A percentile compares a stretch with the other conserved stretches of the same genome.
Conservation (phyloP, 2,797 vertebrate species). For the Chaenodraco wilsoni region DNA sequence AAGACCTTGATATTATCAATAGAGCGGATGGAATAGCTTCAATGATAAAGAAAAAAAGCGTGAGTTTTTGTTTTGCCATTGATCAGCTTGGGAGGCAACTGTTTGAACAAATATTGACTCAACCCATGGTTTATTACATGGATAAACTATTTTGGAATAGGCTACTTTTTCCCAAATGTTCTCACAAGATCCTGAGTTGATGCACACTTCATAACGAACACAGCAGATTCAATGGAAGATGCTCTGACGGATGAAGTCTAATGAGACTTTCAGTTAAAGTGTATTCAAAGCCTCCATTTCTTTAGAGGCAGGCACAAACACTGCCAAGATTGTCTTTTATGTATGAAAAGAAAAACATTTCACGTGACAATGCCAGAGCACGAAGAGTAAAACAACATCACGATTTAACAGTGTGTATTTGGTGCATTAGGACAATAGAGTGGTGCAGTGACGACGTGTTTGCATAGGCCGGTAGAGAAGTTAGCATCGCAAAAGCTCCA, state of each 20-base stretch:
- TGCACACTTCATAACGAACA: conserved; percentile 13
- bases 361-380: not conserved
- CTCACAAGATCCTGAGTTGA: conserved; percentile 14
- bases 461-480: too few species aligned
- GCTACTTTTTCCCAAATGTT: conserved; percentile 19
- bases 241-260: conserved; percentile 21
- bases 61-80: conserved; percentile 43
- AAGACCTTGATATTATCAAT: conserved; percentile 52
- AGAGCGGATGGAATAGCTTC: conserved; percentile 29
- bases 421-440: not conserved
- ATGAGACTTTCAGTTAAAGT: conserved; percentile 6
- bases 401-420: not conserved
- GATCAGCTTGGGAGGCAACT: conserved; percentile 40
- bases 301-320: conserved; percentile 11
- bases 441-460: too few species aligned
- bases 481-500: too few species aligned
- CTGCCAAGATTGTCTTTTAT: conserved; percentile 16
- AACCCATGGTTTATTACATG: conserved; percentile 32
- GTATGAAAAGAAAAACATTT: conserved; percentile 1
- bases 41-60: conserved; percentile 47
- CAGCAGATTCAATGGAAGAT: conserved; percentile 2
- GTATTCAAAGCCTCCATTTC: conserved; percentile 13
- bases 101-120: conserved; percentile 54
- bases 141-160: conserved; percentile 35
- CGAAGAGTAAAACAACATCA: not conserved